Conservation (phyloP, 2,113 vertebrate species). For the Podarcis raffonei region DNA sequence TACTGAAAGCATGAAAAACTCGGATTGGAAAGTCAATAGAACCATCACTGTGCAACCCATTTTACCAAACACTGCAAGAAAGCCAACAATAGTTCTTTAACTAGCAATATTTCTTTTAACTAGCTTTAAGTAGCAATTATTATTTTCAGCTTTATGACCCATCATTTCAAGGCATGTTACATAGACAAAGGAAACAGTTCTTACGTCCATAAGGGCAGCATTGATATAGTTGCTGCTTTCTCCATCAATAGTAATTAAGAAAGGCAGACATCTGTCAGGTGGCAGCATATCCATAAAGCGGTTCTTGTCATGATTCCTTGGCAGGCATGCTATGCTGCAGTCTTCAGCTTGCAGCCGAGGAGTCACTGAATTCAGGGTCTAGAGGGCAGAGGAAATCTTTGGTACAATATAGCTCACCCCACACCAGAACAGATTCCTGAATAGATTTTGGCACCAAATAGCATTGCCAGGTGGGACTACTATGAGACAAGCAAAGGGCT, state of each 20-base stretch:
- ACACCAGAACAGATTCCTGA: rapidly evolving
- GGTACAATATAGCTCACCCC: rapidly evolving
- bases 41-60: not conserved
- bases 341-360: constrained; percentile 97
- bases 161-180: constrained; percentile 31
- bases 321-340: constrained; percentile 98
- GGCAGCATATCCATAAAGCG: constrained; percentile 99
- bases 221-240: constrained; percentile 99
- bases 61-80: constrained; percentile 32
- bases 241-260: constrained; percentile 98
- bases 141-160: not conserved
- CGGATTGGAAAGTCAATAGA: constrained; percentile 11
- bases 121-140: constrained; percentile 3
- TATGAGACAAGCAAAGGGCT: not conserved
- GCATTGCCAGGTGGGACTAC: not conserved
- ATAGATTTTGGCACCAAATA: constrained; percentile 22
- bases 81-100: constrained; percentile 52
- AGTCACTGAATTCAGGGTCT: constrained; percentile 99
- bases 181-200: constrained; percentile 75
- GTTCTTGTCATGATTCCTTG: constrained; percentile 99
- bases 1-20: constrained; percentile 10
- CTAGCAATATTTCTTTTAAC: constrained; percentile 32
- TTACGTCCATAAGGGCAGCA: constrained; percentile 98
- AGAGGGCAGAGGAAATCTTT: constrained; percentile 35
- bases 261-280: constrained; percentile 97